Conservation (phyloP, 1,140 invertebrate genomes). For the Drosophila punjabiensis region DNA sequence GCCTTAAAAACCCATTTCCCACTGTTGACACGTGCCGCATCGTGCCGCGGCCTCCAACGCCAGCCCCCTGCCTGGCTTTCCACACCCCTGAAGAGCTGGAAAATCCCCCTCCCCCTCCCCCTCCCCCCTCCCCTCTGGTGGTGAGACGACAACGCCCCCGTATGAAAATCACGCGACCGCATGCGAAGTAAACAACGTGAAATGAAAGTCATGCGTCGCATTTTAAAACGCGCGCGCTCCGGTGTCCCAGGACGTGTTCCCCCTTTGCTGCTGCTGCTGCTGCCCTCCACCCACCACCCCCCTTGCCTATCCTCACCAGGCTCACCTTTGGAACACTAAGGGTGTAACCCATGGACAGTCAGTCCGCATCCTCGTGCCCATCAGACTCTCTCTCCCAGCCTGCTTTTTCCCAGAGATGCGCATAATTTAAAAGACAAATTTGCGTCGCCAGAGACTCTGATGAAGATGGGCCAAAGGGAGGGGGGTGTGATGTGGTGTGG, state of each 20-base stretch:
- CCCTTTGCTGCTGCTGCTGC: background rate
- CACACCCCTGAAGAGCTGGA: constrained; percentile 5
- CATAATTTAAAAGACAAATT: constrained; percentile 80
- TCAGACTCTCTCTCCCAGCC: background rate
- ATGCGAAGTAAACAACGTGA: constrained; percentile 81
- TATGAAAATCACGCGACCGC: constrained; percentile 78
- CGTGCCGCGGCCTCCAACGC: constrained; percentile 61
- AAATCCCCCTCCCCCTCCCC: background rate
- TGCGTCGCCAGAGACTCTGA: constrained; percentile 39
- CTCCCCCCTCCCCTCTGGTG: background rate
- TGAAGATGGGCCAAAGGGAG: constrained; percentile 5
- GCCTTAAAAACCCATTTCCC: constrained; percentile 82
- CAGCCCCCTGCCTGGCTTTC: background rate
- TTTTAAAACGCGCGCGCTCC: constrained; percentile 68
- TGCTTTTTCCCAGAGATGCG: constrained; percentile 58
- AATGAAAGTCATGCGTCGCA: constrained; percentile 82
- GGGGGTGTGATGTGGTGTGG: background rate
- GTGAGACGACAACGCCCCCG: constrained; percentile 31
- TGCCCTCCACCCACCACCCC: background rate
- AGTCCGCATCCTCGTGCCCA: background rate
- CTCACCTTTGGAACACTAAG: background rate
- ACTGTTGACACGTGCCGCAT: constrained; percentile 79
- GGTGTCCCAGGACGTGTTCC: constrained; percentile 58
- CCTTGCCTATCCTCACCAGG: background rate
- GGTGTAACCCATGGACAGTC: constrained; percentile 7